Percentiles rank a stretch among this genome's conserved stretches.
Evolutionary conservation across 2,113 vertebrate genomes (phyloP).

Genomic region (Salvelinus alpinus): DNA sequence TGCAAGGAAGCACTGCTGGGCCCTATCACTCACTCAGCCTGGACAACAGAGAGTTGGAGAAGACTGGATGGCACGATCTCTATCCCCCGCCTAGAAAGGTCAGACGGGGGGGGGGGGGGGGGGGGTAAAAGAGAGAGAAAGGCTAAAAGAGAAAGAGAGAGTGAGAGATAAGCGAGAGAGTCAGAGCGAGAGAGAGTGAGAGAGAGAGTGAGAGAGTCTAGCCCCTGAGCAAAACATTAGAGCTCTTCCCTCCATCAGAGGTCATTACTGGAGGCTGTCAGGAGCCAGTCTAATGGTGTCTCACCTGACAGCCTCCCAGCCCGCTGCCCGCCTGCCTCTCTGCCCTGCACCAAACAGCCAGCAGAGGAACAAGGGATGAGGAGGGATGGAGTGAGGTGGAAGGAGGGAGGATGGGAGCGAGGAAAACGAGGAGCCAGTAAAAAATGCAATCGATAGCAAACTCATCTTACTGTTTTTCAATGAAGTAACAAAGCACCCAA

Average conservation of each 20-base stretch:
- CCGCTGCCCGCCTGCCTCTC: constrained; percentile 37
- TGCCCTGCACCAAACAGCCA: constrained; percentile 44
- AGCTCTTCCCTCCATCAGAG: constrained; percentile 34
- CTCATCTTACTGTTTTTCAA: constrained; percentile 48
- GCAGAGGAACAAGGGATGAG: constrained; percentile 16
- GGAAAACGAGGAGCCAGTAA: constrained; percentile 27
- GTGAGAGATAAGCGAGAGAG: no score
- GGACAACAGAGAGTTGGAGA: neutral
- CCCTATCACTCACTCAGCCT: neutral
- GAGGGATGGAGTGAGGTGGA: neutral
- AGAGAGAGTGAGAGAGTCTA: neutral
- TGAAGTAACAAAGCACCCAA: constrained; percentile 46
- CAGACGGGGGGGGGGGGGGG: neutral
- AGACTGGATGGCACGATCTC: constrained; percentile 9
- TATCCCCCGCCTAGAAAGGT: constrained; percentile 37
- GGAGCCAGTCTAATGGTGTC: constrained; percentile 61
- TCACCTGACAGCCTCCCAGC: constrained; percentile 61
- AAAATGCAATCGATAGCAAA: constrained; percentile 55
- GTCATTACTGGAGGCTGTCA: constrained; percentile 67
- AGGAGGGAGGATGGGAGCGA: neutral
- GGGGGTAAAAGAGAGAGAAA: no score
- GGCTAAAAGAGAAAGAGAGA: no score
- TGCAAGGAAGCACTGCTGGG: neutral
- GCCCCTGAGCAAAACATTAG: constrained; percentile 28
- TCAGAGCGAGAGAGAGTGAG: neutral